Conservation (phyloP, 2,888 invertebrate genomes). For the Eupsilia transversa region DNA sequence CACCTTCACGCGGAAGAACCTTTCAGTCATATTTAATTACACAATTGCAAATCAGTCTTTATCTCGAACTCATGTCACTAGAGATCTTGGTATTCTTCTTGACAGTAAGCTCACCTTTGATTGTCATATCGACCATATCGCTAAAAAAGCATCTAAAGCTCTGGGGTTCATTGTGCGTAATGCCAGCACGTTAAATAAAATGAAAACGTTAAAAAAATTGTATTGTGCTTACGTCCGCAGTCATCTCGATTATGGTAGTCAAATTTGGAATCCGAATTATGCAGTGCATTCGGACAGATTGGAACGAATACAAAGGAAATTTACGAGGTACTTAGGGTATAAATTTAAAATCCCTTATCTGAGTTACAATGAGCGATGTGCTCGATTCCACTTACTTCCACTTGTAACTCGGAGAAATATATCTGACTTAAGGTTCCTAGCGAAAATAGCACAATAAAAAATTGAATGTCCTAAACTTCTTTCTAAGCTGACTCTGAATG, state of each 20-base stretch:
- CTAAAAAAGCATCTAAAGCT: neutral
- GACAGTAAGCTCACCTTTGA: neutral
- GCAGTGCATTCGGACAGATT: neutral
- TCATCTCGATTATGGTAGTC: too few species aligned
- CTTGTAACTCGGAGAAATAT: too few species aligned
- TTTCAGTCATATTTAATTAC: too few species aligned
- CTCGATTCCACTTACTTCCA: too few species aligned
- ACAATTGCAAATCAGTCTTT: neutral
- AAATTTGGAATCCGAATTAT: neutral
- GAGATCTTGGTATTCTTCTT: neutral
- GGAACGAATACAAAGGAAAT: neutral
- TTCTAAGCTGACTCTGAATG: too few species aligned
- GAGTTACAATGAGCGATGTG: too few species aligned
- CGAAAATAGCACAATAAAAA: too few species aligned
- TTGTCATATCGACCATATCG: neutral
- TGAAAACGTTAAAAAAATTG: neutral
- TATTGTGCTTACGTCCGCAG: neutral
- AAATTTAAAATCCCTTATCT: too few species aligned
- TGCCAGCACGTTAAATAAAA: neutral
- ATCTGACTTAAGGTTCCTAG: too few species aligned
- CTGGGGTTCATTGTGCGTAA: neutral
- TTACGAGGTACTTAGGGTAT: too few species aligned
- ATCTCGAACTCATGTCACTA: neutral
- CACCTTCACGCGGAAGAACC: too few species aligned
- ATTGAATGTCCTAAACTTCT: too few species aligned